Conservation (phyloP, 2,888 invertebrate genomes). For the Leptinotarsa juncta region DNA sequence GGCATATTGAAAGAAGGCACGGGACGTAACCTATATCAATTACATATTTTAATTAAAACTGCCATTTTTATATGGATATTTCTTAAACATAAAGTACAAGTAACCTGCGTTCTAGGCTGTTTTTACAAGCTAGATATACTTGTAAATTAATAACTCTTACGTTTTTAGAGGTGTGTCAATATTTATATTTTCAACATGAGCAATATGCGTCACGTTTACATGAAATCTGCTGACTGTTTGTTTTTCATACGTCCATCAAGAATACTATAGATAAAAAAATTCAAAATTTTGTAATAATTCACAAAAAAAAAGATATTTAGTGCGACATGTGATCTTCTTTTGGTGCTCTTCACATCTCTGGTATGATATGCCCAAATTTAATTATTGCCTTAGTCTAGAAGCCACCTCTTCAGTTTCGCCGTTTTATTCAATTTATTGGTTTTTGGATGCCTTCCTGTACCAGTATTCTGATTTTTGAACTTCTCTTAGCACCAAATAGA, state of each 20-base stretch:
- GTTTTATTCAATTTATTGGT: no score
- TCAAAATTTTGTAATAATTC: not conserved
- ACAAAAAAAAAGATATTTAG: not conserved
- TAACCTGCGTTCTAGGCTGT: not conserved
- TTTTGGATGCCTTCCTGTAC: no score
- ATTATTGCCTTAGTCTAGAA: no score
- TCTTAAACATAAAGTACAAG: not conserved
- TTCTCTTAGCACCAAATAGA: no score
- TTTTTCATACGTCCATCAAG: not conserved
- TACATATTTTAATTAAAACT: no score
- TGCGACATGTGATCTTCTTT: not conserved
- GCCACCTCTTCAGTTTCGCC: no score
- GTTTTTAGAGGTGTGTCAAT: constrained; percentile 16
- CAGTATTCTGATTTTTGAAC: no score
- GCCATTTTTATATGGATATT: not conserved
- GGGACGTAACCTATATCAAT: no score
- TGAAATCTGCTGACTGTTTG: not conserved
- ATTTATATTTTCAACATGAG: constrained; percentile 12
- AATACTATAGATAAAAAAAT: not conserved
- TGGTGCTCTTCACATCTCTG: no score
- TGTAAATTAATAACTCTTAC: not conserved
- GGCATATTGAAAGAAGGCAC: no score
- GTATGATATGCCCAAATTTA: no score
- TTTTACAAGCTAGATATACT: not conserved
- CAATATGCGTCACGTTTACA: not conserved